Conservation (phyloP, 64 coral and sea anemone species). For the Stylophora pistillata region DNA sequence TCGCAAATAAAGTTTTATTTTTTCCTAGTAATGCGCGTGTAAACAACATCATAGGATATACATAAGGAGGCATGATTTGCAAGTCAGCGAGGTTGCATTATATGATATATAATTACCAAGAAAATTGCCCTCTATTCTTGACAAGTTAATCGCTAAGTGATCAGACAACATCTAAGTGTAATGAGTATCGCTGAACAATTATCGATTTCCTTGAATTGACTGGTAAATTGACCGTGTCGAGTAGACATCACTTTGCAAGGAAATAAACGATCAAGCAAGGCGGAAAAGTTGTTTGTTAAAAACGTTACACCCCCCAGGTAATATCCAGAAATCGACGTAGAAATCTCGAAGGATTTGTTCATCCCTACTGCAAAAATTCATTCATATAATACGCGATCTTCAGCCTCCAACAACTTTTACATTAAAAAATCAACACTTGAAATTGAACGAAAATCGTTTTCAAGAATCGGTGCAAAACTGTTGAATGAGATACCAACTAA, state of each 20-base stretch:
- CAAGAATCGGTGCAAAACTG: too few relatives aligned
- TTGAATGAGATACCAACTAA: too few relatives aligned
- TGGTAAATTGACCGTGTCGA: slow-evolving; percentile 8
- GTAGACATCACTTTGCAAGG: background rate
- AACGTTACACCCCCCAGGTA: slow-evolving; percentile 16
- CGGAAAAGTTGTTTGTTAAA: background rate
- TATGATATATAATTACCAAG: background rate
- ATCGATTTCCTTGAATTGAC: slow-evolving; percentile 11
- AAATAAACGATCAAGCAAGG: background rate
- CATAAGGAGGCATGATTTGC: background rate
- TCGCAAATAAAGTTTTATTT: slow-evolving; percentile 18
- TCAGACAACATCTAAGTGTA: background rate
- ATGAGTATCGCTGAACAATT: background rate
- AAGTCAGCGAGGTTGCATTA: background rate
- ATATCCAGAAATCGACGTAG: too few relatives aligned
- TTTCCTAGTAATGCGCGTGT: background rate
- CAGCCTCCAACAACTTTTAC: too few relatives aligned
- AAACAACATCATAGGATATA: background rate
- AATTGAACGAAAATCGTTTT: too few relatives aligned
- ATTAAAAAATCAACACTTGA: too few relatives aligned
- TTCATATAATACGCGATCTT: too few relatives aligned
- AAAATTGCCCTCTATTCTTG: background rate
- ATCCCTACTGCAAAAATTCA: background rate
- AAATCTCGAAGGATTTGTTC: too few relatives aligned
- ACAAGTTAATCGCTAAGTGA: background rate